A percentile compares a stretch with the other conserved stretches of the same genome.
Evolutionary conservation across 2,113 vertebrate genomes (phyloP).

Genomic region (Melospiza melodia): DNA sequence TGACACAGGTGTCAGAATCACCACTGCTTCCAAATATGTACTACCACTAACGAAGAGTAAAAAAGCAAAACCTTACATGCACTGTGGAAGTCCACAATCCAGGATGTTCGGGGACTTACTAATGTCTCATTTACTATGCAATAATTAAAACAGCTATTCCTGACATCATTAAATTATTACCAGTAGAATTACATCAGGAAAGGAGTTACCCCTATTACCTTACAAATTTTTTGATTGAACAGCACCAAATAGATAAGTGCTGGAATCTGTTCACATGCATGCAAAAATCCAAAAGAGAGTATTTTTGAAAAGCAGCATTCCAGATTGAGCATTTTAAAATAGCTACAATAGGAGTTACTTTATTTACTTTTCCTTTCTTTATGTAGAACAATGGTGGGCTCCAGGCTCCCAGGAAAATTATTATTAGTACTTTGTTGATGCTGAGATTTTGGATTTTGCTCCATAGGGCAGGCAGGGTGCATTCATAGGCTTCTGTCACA

Average conservation of each 20-base stretch:
- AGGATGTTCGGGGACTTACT: not conserved
- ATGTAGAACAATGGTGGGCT: slow-evolving; percentile 8
- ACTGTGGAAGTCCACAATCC: not conserved
- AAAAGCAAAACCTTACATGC: not conserved
- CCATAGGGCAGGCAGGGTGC: not conserved
- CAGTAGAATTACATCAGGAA: not conserved
- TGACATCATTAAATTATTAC: not conserved
- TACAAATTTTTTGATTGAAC: not conserved
- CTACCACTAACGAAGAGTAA: not conserved
- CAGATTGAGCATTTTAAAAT: not conserved
- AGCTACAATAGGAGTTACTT: slow-evolving; percentile 5
- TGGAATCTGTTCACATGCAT: not conserved
- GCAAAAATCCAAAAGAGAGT: not conserved
- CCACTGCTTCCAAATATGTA: not conserved
- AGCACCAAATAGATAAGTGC: not conserved
- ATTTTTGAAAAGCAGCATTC: not conserved
- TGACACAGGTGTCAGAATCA: not conserved
- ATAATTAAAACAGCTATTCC: not conserved
- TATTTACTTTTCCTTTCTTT: slow-evolving; percentile 48
- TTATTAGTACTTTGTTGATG: not conserved
- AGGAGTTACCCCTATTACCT: not conserved
- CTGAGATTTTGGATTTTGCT: not conserved
- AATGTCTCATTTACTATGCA: not conserved
- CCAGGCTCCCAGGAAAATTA: slow-evolving; percentile 34
- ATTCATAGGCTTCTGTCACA: not conserved